These are phyloP conservation scores for Macrophya annulata DNA, from an alignment of 2,888 invertebrate genomes.

Conservation along the genomic window DNA sequence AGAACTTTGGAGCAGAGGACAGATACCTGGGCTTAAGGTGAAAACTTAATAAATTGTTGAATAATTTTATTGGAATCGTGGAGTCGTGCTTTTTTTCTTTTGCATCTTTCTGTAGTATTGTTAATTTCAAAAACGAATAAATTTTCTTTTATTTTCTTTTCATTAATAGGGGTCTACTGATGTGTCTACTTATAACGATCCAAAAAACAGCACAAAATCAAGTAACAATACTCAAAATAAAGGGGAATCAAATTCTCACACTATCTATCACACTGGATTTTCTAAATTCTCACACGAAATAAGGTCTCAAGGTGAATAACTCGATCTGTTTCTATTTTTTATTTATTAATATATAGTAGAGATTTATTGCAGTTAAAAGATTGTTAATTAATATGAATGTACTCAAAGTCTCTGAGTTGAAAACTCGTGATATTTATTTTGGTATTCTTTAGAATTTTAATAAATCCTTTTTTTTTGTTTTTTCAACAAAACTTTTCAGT, in stretches of 20 bases:
- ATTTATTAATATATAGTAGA: neutral
- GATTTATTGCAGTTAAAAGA: neutral
- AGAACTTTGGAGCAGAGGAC: conserved; percentile 75
- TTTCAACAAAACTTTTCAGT: conserved; percentile 66
- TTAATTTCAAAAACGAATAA: neutral
- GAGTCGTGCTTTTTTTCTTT: neutral
- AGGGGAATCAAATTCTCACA: conserved; percentile 28
- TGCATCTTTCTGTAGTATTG: conserved; percentile 19
- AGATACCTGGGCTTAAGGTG: conserved; percentile 69
- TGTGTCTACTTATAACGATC: conserved; percentile 60
- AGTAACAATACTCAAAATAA: conserved; percentile 38
- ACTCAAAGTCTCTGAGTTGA: conserved; percentile 1
- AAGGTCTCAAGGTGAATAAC: conserved; percentile 74
- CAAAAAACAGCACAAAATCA: conserved; percentile 31
- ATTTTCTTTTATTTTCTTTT: neutral
- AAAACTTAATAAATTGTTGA: conserved; percentile 25
- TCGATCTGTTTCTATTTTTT: conserved; percentile 56
- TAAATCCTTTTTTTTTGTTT: neutral
- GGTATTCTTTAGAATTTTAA: neutral
- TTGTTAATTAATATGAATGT: conserved; percentile 35
- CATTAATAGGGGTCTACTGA: conserved; percentile 69
- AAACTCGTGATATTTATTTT: neutral
- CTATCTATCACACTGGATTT: conserved; percentile 67
- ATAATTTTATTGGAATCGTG: neutral
- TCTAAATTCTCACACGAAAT: conserved; percentile 75